These are phyloP conservation scores for Chloropsis hardwickii DNA, from an alignment of 2,113 vertebrate genomes.

Conservation along the genomic window DNA sequence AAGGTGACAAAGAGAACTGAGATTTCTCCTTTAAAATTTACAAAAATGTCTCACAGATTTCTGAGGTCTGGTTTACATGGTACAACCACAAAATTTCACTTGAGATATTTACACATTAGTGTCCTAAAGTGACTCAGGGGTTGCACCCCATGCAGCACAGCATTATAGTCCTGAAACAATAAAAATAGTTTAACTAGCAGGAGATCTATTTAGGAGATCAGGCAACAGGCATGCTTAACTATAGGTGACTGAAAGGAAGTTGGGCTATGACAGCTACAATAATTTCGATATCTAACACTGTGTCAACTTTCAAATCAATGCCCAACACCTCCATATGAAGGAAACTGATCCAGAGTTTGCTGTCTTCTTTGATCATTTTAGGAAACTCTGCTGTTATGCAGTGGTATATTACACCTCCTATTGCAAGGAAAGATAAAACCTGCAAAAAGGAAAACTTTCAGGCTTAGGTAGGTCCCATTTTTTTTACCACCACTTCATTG, in stretches of 20 bases:
- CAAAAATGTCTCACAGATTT: not conserved
- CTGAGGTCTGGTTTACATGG: not conserved
- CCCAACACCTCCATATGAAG: not conserved
- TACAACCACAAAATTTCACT: not conserved
- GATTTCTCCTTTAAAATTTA: not conserved
- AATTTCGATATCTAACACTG: not conserved
- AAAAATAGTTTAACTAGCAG: not conserved
- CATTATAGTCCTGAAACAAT: not conserved
- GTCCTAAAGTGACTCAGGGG: not conserved
- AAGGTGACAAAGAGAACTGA: not conserved
- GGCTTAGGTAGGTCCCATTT: not conserved
- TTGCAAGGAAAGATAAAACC: not conserved
- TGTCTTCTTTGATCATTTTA: not conserved
- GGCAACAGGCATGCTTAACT: not conserved
- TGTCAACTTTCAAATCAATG: not conserved
- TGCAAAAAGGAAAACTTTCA: not conserved
- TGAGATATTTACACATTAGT: not conserved
- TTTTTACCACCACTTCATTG: not conserved
- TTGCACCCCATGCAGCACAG: not conserved
- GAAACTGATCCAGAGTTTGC: not conserved
- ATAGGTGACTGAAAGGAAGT: not conserved
- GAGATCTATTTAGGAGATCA: not conserved
- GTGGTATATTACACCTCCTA: too few relatives aligned
- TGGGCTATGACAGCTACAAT: not conserved
- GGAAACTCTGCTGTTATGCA: not conserved